Conservation (phyloP, 2,113 vertebrate genomes). For the Echinops telfairi region DNA sequence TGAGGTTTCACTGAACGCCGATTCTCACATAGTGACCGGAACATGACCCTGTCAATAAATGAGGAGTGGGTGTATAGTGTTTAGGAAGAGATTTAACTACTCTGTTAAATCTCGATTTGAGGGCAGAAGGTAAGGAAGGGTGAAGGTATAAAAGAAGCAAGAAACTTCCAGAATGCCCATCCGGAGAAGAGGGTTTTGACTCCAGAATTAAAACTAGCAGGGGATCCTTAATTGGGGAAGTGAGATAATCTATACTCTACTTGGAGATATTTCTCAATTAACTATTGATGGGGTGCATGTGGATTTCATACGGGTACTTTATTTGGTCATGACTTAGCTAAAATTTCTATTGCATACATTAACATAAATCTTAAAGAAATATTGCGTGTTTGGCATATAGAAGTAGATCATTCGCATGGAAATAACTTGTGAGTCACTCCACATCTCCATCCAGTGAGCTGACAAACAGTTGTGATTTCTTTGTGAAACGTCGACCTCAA, state of each 20-base stretch:
- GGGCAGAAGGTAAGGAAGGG: not conserved
- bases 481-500: constrained; percentile 34
- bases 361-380: constrained; percentile 61
- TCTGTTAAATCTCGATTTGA: constrained; percentile 7
- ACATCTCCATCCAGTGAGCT: constrained; percentile 28
- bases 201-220: not conserved
- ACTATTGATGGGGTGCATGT: not conserved
- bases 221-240: not conserved
- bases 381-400: not conserved
- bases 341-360: not conserved
- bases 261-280: constrained; percentile 47
- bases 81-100: not conserved
- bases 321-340: constrained; percentile 36
- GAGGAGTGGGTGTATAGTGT: not conserved
- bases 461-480: no score
- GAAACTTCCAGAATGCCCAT: not conserved
- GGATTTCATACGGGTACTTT: not conserved
- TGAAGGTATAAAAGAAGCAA: not conserved
- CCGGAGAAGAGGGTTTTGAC: not conserved
- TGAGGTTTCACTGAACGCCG: no score
- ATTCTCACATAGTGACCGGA: no score
- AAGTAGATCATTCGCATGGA: constrained; percentile 56
- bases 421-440: constrained; percentile 26
- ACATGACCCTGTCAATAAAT: no score
- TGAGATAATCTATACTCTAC: not conserved